Evolutionary conservation across 53 echinoderm and acorn worm species (phyloP).

Genomic region (Hippasteria phrygiana): DNA sequence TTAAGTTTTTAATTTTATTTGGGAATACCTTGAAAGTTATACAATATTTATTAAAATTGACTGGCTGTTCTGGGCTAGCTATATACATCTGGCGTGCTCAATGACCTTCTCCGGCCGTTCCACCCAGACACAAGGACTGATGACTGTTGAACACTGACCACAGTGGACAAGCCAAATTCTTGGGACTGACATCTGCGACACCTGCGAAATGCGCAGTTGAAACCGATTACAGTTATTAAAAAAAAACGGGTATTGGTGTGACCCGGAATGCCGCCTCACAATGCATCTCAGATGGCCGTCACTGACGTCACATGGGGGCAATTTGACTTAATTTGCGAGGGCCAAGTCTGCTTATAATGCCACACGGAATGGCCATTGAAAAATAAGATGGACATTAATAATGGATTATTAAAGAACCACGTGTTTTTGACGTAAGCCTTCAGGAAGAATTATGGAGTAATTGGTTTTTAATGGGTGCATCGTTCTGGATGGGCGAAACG

Average conservation of each 20-base stretch:
- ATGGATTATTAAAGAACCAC: conserved; percentile 1
- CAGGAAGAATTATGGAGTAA: not conserved
- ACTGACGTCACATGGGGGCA: conserved; percentile 47
- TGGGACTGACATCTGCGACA: conserved; percentile 18
- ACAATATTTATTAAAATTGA: too few species aligned
- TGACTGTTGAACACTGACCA: too few species aligned
- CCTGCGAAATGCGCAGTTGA: not conserved
- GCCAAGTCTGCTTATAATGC: not conserved
- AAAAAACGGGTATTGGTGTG: not conserved
- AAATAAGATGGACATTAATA: not conserved
- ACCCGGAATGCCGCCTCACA: conserved; percentile 10
- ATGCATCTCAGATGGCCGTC: conserved; percentile 14
- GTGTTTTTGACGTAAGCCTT: conserved; percentile 33
- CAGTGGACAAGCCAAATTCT: not conserved
- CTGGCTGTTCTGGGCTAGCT: too few species aligned
- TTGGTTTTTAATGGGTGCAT: conserved; percentile 3
- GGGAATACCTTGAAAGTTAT: too few species aligned
- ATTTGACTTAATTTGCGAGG: conserved; percentile 31
- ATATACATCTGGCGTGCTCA: conserved; percentile 32
- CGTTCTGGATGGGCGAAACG: not conserved
- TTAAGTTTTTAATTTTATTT: too few species aligned
- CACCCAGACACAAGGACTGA: conserved; percentile 9
- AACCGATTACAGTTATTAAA: conserved; percentile 42
- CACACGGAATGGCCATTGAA: not conserved
- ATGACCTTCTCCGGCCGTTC: conserved; percentile 51